A percentile compares a stretch with the other conserved stretches of the same genome.
These are phyloP conservation scores for Columbina picui DNA, from an alignment of 2,113 vertebrate species.

Conservation along the genomic window DNA sequence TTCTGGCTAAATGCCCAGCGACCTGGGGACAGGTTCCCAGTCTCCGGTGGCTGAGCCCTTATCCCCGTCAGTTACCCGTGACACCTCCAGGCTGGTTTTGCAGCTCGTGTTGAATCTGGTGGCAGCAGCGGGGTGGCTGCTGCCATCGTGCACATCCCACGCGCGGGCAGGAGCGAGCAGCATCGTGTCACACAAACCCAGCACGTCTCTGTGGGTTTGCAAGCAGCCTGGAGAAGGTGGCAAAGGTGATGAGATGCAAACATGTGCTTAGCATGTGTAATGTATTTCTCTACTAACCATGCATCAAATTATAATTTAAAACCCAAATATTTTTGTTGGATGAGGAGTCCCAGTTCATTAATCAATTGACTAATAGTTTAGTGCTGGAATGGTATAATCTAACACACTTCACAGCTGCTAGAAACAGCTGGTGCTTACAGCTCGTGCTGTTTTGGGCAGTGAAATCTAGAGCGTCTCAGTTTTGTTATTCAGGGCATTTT, in stretches of 20 bases:
- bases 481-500: background rate
- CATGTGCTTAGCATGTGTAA: background rate
- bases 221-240: background rate
- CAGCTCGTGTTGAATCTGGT: background rate
- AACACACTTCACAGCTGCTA: slow-evolving; percentile 15
- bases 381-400: background rate
- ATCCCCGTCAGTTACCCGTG: background rate
- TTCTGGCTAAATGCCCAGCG: accelerated
- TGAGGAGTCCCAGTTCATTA: slow-evolving; percentile 48
- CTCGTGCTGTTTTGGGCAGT: background rate
- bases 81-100: background rate
- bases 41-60: background rate
- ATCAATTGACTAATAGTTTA: slow-evolving; percentile 58
- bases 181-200: background rate
- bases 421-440: background rate
- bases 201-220: background rate
- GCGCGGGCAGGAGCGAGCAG: background rate
- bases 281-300: background rate
- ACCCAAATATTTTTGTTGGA: slow-evolving; percentile 52
- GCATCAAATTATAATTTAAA: slow-evolving; percentile 45
- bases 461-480: background rate
- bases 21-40: background rate
- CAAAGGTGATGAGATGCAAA: background rate
- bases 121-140: background rate
- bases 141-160: accelerated